Percentiles rank a stretch among this genome's conserved stretches.
Evolutionary conservation across 2,888 invertebrate species (phyloP).

Genomic region (Lasioglossum villosulum): DNA sequence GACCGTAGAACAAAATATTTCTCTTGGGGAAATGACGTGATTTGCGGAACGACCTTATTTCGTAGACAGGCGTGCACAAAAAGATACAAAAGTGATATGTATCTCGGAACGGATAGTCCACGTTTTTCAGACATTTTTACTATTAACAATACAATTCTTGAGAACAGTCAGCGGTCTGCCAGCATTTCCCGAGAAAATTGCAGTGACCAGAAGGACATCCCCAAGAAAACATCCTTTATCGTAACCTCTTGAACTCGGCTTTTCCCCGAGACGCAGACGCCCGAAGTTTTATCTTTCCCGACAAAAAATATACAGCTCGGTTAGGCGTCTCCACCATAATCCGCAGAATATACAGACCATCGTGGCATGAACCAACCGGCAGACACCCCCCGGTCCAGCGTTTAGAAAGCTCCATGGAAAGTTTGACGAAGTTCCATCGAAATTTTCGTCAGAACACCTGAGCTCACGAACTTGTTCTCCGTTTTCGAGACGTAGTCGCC

Average conservation of each 20-base stretch:
- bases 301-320: constrained; percentile 33
- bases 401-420: constrained; percentile 21
- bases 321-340: constrained; percentile 37
- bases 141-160: not conserved
- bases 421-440: constrained; percentile 24
- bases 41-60: no score
- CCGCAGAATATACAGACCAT: constrained; percentile 32
- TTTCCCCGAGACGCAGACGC: not conserved
- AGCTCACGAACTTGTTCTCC: constrained; percentile 20
- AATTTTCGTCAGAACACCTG: constrained; percentile 45
- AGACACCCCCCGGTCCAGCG: not conserved
- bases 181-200: not conserved
- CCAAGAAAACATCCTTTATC: constrained; percentile 24
- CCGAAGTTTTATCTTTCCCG: constrained; percentile 13
- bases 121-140: not conserved
- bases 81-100: not conserved
- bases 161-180: not conserved
- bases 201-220: not conserved
- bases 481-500: constrained; percentile 10
- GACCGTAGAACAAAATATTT: no score
- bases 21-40: no score
- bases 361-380: constrained; percentile 21
- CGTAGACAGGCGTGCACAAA: not conserved
- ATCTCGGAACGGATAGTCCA: not conserved
- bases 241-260: constrained; percentile 25